Percentiles rank a stretch among this genome's conserved stretches.
These are phyloP conservation scores for Taphrorychus bicolor DNA, from an alignment of 2,888 invertebrate species.

Conservation along the genomic window DNA sequence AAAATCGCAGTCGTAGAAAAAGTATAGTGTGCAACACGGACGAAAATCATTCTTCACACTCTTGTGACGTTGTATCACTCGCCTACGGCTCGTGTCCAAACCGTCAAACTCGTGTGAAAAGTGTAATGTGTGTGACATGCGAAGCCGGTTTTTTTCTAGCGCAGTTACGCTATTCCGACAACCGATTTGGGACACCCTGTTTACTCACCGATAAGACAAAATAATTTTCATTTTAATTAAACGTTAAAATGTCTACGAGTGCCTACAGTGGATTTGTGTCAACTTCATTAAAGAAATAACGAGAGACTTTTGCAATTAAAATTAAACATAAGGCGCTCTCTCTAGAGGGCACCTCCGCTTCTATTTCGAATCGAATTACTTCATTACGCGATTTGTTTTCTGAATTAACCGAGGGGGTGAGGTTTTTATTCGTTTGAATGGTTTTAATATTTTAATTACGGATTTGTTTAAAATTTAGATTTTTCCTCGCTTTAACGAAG, in stretches of 20 bases:
- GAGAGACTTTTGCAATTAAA: constrained; percentile 53
- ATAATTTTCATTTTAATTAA: constrained; percentile 51
- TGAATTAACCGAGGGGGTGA: constrained; percentile 17
- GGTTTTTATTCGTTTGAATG: constrained; percentile 5
- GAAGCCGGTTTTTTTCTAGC: no score
- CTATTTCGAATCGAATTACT: constrained; percentile 49
- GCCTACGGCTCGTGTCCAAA: no score
- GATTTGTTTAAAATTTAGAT: constrained; percentile 7
- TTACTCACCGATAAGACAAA: constrained; percentile 49
- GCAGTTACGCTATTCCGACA: no score
- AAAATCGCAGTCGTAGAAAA: no score
- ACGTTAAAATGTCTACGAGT: constrained; percentile 48
- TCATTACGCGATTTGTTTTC: constrained; percentile 34
- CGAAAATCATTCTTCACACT: no score
- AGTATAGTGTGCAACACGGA: no score
- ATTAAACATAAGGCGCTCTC: constrained; percentile 48
- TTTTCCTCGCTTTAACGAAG: no score
- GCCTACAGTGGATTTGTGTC: constrained; percentile 50
- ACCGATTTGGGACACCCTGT: no score
- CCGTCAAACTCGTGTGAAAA: no score
- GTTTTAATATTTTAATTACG: constrained; percentile 12
- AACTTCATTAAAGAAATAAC: constrained; percentile 54
- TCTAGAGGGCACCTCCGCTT: constrained; percentile 36
- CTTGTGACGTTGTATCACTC: no score
- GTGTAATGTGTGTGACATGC: no score